These are phyloP conservation scores for Harlomillsia oculata DNA, from an alignment of 1,140 invertebrate genomes.

Conservation along the genomic window DNA sequence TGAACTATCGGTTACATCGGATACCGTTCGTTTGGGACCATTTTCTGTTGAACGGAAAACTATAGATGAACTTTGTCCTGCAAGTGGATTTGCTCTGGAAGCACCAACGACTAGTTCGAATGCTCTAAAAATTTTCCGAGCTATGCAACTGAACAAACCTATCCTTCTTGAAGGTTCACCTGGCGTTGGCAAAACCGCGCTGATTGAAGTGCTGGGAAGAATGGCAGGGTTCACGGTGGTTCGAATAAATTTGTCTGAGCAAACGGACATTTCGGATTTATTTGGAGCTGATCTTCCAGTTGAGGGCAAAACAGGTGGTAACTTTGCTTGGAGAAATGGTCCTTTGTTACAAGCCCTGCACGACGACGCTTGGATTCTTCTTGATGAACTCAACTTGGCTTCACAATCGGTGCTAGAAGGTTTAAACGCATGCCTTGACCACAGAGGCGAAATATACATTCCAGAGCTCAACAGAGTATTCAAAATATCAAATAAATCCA, in stretches of 20 bases:
- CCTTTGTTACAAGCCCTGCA: slow-evolving; percentile 87
- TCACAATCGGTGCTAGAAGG: slow-evolving; percentile 97
- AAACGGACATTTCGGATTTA: slow-evolving; percentile 85
- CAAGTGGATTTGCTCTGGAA: slow-evolving; percentile 55
- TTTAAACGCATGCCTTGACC: slow-evolving; percentile 96
- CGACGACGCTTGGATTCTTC: slow-evolving; percentile 85
- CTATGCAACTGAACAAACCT: slow-evolving; percentile 76
- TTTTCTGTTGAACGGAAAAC: slow-evolving; percentile 6
- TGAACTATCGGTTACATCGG: background rate
- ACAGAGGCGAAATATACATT: slow-evolving; percentile 89
- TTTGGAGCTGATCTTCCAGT: slow-evolving; percentile 96
- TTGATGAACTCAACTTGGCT: slow-evolving; percentile 98
- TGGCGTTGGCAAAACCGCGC: slow-evolving; percentile 94
- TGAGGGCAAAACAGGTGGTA: slow-evolving; percentile 69
- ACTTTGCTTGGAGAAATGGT: slow-evolving; percentile 93
- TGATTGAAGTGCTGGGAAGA: slow-evolving; percentile 83
- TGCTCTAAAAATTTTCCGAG: slow-evolving; percentile 70
- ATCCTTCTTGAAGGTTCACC: slow-evolving; percentile 94
- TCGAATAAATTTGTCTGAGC: slow-evolving; percentile 95
- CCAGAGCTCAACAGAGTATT: slow-evolving; percentile 88
- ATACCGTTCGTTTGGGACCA: slow-evolving; percentile 8
- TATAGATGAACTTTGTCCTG: background rate
- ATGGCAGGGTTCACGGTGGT: slow-evolving; percentile 68
- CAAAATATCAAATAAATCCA: slow-evolving; percentile 56
- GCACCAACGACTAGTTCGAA: slow-evolving; percentile 78